phyloP scores from a whole-genome alignment of 2,888 invertebrate species.

The Busseola fusca region DNA sequence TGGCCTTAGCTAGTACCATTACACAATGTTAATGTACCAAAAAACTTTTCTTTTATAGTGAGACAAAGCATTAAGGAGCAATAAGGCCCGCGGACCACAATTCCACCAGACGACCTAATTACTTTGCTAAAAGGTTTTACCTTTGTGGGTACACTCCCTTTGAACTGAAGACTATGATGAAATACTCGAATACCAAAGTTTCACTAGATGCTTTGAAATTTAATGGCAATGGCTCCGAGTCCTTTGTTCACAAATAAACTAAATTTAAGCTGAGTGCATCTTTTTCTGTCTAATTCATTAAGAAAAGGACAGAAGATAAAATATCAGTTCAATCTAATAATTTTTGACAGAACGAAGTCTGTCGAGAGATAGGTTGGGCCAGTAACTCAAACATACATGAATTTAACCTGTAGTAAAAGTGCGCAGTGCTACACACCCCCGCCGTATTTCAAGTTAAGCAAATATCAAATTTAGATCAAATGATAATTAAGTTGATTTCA shows the following conservation, averaged over 20 bases:
- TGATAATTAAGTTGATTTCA: too few relatives aligned
- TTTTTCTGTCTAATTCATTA: too few relatives aligned
- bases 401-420: too few relatives aligned
- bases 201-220: conserved; percentile 7
- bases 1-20: neutral
- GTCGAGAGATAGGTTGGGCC: neutral
- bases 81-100: conserved; percentile 13
- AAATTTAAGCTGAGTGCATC: too few relatives aligned
- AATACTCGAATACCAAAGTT: conserved; percentile 11
- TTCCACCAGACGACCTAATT: conserved; percentile 17
- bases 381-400: neutral
- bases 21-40: conserved; percentile 5
- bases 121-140: neutral
- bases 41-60: conserved; percentile 6
- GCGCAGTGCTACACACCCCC: too few relatives aligned
- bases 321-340: too few relatives aligned
- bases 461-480: too few relatives aligned
- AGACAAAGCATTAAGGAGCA: neutral
- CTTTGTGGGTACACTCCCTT: conserved; percentile 13
- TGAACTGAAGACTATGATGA: conserved; percentile 6
- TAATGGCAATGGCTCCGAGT: neutral
- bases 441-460: too few relatives aligned
- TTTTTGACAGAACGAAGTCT: too few relatives aligned
- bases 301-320: too few relatives aligned
- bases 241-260: too few relatives aligned